Evolutionary conservation across 2,888 invertebrate species (phyloP).

Genomic region (Barypeithes pellucidus): DNA sequence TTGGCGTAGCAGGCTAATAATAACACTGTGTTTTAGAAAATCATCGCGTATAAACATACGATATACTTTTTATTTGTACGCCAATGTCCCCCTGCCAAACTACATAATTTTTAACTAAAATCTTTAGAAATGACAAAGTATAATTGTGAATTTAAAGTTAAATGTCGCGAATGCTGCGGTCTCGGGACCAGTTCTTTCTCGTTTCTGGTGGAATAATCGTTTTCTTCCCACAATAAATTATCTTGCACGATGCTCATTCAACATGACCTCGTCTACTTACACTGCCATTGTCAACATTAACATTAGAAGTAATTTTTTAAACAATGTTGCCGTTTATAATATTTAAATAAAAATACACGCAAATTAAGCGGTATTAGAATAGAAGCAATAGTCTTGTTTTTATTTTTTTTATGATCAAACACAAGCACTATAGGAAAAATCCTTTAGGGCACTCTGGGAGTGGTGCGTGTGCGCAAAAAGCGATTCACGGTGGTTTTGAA

Average conservation of each 20-base stretch:
- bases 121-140: slow-evolving; percentile 40
- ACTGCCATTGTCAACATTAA: slow-evolving; percentile 45
- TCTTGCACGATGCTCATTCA: slow-evolving; percentile 55
- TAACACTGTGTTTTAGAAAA: too few species aligned
- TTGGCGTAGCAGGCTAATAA: too few species aligned
- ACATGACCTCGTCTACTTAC: slow-evolving; percentile 53
- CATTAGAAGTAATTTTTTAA: slow-evolving; percentile 15
- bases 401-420: too few species aligned
- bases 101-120: slow-evolving; percentile 40
- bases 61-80: not conserved
- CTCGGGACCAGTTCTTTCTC: slow-evolving; percentile 49
- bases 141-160: slow-evolving; percentile 50
- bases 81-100: slow-evolving; percentile 24
- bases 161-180: slow-evolving; percentile 48
- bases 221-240: slow-evolving; percentile 58
- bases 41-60: too few species aligned
- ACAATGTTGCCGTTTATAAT: slow-evolving; percentile 34
- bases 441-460: too few species aligned
- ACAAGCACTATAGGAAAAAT: too few species aligned
- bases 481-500: too few species aligned
- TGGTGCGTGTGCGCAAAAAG: too few species aligned
- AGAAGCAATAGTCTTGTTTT: too few species aligned
- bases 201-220: slow-evolving; percentile 53
- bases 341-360: not conserved
- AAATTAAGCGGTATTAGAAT: too few species aligned